These are phyloP conservation scores for Hemaris fuciformis DNA, from an alignment of 2,888 invertebrate genomes.

Conservation along the genomic window DNA sequence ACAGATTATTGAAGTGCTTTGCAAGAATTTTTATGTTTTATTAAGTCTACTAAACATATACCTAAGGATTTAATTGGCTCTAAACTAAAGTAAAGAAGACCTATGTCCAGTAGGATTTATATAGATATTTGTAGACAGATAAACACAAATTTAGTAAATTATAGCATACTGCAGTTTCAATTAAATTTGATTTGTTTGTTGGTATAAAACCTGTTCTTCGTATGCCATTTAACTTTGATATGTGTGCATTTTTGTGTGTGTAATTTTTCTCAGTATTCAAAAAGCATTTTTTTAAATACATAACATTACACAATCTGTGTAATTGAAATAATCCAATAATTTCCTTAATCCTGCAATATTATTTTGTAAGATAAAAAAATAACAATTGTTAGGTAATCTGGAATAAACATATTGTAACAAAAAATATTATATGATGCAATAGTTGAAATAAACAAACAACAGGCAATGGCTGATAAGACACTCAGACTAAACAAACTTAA, in stretches of 20 bases:
- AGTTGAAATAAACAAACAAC: constrained; percentile 22
- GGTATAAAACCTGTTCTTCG: no score
- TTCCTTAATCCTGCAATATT: background rate
- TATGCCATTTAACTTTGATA: no score
- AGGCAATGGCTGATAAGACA: constrained; percentile 37
- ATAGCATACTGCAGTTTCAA: no score
- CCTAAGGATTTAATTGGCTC: no score
- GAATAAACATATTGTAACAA: background rate
- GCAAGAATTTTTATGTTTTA: no score
- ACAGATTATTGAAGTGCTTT: no score
- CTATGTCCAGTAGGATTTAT: no score
- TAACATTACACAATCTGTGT: background rate
- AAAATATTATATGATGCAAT: constrained; percentile 33
- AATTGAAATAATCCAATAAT: background rate
- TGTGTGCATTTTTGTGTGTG: background rate
- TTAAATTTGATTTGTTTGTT: no score
- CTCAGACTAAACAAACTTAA: constrained; percentile 32
- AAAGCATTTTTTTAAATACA: background rate
- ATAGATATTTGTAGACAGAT: no score
- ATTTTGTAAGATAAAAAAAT: background rate
- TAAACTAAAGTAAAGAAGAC: no score
- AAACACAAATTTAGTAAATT: no score
- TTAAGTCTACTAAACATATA: no score
- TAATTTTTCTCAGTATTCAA: background rate
- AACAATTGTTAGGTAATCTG: background rate